Evolutionary conservation across 2,113 vertebrate species (phyloP), one percentile per base, ranked within the genome.

Genomic region (Pygoscelis antarcticus): DNA sequence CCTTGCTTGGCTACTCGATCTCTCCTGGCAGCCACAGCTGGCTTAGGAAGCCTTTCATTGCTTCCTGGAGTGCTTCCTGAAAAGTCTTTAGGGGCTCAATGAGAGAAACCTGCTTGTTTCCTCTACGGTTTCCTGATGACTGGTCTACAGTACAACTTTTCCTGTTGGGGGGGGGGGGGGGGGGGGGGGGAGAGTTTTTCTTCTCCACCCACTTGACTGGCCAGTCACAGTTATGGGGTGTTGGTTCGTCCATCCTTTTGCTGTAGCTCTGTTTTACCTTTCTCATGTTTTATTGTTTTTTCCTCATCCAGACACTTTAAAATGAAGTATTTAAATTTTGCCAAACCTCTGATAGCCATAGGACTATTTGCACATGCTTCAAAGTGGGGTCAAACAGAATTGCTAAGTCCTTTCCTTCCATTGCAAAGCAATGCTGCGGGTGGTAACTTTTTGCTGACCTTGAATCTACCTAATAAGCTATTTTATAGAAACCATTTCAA

Each of bases 31-130:
- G 87, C 58, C 65, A 30, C 0, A 8, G 69, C 74, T 87, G 93
- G 66, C 90, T 72, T 52, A 87, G 93, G 96, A 91, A 96, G 84
- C 92, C 58, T 96, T 95, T 97, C 96, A 95, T 92, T 96, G 49
- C 92, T 97, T 97, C 97, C 96, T 96, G 92, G 90, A 96, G 47
- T 92, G 58, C 89, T 94, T 96, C 92, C 90, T 95, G 93, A 94
- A 19, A 68, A 94, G 93, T 82, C 94, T 91, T 80, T 5, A 85
- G 95, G 94, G 96, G 55, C 83, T 93, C 44, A n/a, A 3, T 77
- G 83, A 90, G 90, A 93, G 92, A 95, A 95, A 95, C 88, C 92
- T 87, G 58, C 80, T 95, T 2, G 0, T 90, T 96, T 96, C 93
- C 96, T 86, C 68, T 76, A 83, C 68, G 29, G 83, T 93, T 96